Base-by-base conservation (phyloP, 2,888 invertebrate genomes). In the Yponomeuta malinellus region DNA sequence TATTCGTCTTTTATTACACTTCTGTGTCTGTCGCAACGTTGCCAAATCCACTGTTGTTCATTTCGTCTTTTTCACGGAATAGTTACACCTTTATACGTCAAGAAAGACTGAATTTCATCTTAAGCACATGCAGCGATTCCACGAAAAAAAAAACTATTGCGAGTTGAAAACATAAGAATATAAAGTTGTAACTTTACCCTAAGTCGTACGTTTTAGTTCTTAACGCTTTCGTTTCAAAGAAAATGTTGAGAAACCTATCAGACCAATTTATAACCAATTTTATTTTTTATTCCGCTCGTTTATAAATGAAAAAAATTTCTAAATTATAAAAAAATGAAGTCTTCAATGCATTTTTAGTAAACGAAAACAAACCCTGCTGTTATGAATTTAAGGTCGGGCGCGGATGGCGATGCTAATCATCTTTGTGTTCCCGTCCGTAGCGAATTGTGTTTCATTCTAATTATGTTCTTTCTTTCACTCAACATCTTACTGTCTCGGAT, bases 391-490 rank as follows among this genome's bases (percentile, higher is more conserved):
- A 73, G 74, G 80, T 77, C 79, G 79, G 80, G 85, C 81, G 88
- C 82, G 87, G 86, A 83, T 75, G 84, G 83, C 76, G 71, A 67
- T 65, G n/a, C 37, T 78, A 79, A 79, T 76, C 76, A 75, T 80
- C 86, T 43, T 90, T 90, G 84, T 89, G 89, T 90, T 91, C 90
- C 91, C 91, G 91, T 91, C 91, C 91, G 82, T 90, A 90, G 88
- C 74, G 77, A 86, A 82, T 88, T 89, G 88, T 75, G 73, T 80
- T 79, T 78, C 73, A 59, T 59, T 59, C 52, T 59, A 15, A 59
- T 59, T 59, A 59, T 59, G 75, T 78, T 74, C 72, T 74, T 78
- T 74, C 72, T 74, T 74, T 75, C 68, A 67, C 43, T 37, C 15
- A 15, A 59, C 64, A 31, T 23, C 29, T n/a, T 31, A 64, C 9